phyloP scores from a whole-genome alignment of 2,888 invertebrate genomes.

The Drosophila nigricruria region DNA sequence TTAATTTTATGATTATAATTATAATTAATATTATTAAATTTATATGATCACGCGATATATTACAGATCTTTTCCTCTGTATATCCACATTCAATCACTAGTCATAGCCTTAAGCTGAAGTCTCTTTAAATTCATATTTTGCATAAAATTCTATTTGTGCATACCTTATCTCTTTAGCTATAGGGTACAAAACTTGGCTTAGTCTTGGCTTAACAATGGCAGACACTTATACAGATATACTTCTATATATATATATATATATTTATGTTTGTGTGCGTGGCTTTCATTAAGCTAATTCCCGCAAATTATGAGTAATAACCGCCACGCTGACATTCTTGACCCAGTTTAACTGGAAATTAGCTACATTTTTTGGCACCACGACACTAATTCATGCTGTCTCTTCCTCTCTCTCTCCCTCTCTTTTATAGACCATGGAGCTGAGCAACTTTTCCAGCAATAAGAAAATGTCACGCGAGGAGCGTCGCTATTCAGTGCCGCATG shows the following conservation, averaged over 20 bases:
- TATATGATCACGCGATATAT: background rate
- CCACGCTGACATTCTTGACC: constrained; percentile 73
- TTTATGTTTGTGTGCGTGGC: constrained; percentile 41
- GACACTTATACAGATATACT: constrained; percentile 4
- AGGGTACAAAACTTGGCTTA: constrained; percentile 11
- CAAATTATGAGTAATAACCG: constrained; percentile 75
- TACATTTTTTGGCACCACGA: constrained; percentile 56
- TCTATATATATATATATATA: background rate
- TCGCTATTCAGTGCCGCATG: constrained; percentile 95
- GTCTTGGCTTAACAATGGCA: constrained; percentile 27
- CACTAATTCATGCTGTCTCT: constrained; percentile 46
- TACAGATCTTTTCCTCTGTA: background rate
- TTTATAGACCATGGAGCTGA: constrained; percentile 84
- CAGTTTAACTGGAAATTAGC: constrained; percentile 68
- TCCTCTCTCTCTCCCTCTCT: constrained; percentile 29
- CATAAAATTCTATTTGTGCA: background rate
- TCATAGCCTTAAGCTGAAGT: background rate
- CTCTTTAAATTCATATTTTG: background rate
- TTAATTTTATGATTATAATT: too few relatives aligned
- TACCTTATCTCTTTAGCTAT: background rate
- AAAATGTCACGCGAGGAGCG: constrained; percentile 89
- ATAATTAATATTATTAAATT: background rate
- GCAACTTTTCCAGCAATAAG: constrained; percentile 83
- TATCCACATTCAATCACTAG: background rate
- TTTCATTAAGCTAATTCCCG: constrained; percentile 77